Evolutionary conservation across 2,888 invertebrate species (phyloP).

Genomic region (Clanis bilineata): DNA sequence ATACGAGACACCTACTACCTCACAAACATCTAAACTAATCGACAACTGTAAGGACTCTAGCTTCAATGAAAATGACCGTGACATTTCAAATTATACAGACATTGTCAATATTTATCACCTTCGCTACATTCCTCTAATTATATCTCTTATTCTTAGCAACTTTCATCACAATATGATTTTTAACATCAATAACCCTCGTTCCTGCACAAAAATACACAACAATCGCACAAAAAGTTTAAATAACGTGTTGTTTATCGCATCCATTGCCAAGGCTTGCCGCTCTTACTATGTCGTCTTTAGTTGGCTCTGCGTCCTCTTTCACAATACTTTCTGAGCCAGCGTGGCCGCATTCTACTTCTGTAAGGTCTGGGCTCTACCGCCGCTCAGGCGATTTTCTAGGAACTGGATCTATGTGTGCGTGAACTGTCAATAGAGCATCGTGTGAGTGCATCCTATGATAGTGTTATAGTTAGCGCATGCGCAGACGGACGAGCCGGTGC

Average conservation of each 20-base stretch:
- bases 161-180: neutral
- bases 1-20: no score
- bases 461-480: conserved; percentile 14
- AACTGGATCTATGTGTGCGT: neutral
- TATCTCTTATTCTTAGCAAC: neutral
- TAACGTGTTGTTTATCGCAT: neutral
- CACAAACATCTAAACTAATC: no score
- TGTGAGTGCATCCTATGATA: conserved; percentile 10
- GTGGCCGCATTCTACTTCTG: conserved; percentile 5
- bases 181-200: neutral
- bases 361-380: conserved; percentile 6
- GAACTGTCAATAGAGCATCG: neutral
- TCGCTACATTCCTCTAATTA: neutral
- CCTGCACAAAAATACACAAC: neutral
- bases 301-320: neutral
- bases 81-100: no score
- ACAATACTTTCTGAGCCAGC: conserved; percentile 4
- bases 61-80: no score
- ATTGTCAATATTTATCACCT: no score
- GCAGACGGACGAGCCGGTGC: conserved; percentile 18
- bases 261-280: conserved; percentile 10
- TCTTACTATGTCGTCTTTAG: neutral
- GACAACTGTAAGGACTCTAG: no score
- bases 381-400: neutral
- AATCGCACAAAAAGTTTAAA: neutral